phyloP scores from a whole-genome alignment of 2,113 vertebrate genomes.

The Phasianus colchicus region DNA sequence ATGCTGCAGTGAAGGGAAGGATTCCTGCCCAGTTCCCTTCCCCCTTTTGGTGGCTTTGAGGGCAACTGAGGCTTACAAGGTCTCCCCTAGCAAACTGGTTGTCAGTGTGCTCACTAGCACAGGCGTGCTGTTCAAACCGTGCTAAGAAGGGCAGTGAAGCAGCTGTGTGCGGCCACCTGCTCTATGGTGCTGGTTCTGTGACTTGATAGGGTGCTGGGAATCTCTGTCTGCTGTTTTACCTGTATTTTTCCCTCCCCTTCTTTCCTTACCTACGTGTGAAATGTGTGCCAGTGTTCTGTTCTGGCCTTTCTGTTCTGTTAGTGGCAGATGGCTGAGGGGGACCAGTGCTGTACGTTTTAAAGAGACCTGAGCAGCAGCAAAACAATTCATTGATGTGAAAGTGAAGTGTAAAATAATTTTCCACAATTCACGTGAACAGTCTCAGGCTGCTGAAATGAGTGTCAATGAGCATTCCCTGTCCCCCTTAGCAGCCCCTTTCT shows the following conservation, averaged over 20 bases:
- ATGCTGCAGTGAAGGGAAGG: constrained; percentile 16
- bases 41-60: not conserved
- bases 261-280: not conserved
- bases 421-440: not conserved
- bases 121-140: not conserved
- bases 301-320: not conserved
- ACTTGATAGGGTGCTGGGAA: not conserved
- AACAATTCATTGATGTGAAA: not conserved
- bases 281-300: not conserved
- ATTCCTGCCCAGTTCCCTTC: not conserved
- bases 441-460: not conserved
- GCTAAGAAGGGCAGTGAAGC: not conserved
- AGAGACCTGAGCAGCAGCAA: not conserved
- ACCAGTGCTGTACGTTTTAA: not conserved
- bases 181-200: not conserved
- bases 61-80: not conserved
- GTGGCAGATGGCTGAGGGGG: not conserved
- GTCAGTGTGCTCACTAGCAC: not conserved
- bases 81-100: not conserved
- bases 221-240: not conserved
- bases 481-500: not conserved
- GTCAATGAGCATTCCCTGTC: not conserved
- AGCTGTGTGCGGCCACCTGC: not conserved
- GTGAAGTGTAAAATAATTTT: constrained; percentile 9
- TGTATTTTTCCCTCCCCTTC: not conserved